phyloP scores from a whole-genome alignment of 1,140 invertebrate species.

The Pantala flavescens region DNA sequence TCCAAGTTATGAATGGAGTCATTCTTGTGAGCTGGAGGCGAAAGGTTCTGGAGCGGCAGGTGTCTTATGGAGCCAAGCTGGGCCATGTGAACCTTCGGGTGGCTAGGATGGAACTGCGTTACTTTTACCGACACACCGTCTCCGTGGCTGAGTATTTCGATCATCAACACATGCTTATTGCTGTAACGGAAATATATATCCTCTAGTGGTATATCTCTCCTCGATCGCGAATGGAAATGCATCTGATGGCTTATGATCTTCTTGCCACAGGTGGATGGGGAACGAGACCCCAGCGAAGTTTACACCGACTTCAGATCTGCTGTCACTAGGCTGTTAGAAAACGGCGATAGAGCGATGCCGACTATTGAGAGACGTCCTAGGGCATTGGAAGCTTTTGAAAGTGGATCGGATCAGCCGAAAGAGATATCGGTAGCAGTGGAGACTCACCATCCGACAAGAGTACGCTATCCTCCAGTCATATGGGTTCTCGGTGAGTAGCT shows the following conservation, averaged over 20 bases:
- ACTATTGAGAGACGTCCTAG: slow-evolving; percentile 27
- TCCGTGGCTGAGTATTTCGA: slow-evolving; percentile 83
- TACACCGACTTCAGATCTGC: slow-evolving; percentile 66
- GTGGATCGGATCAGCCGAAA: slow-evolving; percentile 29
- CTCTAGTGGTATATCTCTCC: background rate
- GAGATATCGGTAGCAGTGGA: slow-evolving; percentile 32
- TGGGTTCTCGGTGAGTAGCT: slow-evolving; percentile 57
- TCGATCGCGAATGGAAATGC: background rate
- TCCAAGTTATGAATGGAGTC: slow-evolving; percentile 75
- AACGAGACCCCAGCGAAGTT: slow-evolving; percentile 68
- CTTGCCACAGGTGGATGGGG: slow-evolving; percentile 59
- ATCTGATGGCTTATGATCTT: background rate
- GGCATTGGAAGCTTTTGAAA: slow-evolving; percentile 45
- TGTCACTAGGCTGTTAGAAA: slow-evolving; percentile 57
- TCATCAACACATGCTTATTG: slow-evolving; percentile 68
- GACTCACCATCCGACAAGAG: slow-evolving; percentile 22
- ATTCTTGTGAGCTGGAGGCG: slow-evolving; percentile 76
- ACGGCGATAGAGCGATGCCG: slow-evolving; percentile 38
- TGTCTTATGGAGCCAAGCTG: slow-evolving; percentile 77
- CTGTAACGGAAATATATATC: slow-evolving; percentile 45
- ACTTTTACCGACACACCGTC: slow-evolving; percentile 81
- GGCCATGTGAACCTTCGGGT: slow-evolving; percentile 75
- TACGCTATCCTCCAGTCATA: slow-evolving; percentile 40
- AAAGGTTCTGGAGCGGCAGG: slow-evolving; percentile 71
- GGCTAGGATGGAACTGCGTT: slow-evolving; percentile 74